Evolutionary conservation across 2,888 invertebrate genomes (phyloP).

Genomic region (Cataglyphis altisquamis): DNA sequence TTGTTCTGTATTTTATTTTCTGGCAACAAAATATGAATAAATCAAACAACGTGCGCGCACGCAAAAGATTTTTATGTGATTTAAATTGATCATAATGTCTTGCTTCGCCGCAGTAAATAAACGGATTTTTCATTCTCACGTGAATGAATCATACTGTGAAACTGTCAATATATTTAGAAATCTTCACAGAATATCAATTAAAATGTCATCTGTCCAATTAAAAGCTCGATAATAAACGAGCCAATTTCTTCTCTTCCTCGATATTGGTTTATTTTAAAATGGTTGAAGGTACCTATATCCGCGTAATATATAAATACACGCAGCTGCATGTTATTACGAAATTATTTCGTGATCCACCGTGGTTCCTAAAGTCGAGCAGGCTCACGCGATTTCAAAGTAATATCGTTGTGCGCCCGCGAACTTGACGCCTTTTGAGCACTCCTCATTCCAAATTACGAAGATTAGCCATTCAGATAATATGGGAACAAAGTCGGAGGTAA

Average conservation of each 20-base stretch:
- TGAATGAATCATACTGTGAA: slow-evolving; percentile 9
- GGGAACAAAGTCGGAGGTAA: slow-evolving; percentile 44
- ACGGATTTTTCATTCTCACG: slow-evolving; percentile 46
- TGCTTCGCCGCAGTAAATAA: slow-evolving; percentile 19
- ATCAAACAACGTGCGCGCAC: slow-evolving; percentile 33
- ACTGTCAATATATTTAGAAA: not conserved
- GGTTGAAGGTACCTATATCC: not conserved
- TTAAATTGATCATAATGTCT: slow-evolving; percentile 48
- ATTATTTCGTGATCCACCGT: slow-evolving; percentile 29
- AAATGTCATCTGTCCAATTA: slow-evolving; percentile 1
- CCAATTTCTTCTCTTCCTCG: slow-evolving; percentile 19
- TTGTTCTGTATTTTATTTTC: slow-evolving; percentile 31
- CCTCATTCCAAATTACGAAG: slow-evolving; percentile 39
- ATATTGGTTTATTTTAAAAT: slow-evolving; percentile 22
- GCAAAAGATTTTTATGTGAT: slow-evolving; percentile 36
- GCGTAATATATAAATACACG: not conserved
- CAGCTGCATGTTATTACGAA: slow-evolving; percentile 38
- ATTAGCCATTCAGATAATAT: slow-evolving; percentile 45
- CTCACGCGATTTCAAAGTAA: slow-evolving; percentile 47
- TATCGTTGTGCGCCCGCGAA: slow-evolving; percentile 18
- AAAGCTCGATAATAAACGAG: not conserved
- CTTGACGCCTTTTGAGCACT: slow-evolving; percentile 44
- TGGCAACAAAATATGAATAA: slow-evolving; percentile 43
- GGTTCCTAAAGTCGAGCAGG: slow-evolving; percentile 8
- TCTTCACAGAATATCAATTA: not conserved